Conservation (phyloP, 2,113 vertebrate genomes). For the Macquaria ambigua region DNA sequence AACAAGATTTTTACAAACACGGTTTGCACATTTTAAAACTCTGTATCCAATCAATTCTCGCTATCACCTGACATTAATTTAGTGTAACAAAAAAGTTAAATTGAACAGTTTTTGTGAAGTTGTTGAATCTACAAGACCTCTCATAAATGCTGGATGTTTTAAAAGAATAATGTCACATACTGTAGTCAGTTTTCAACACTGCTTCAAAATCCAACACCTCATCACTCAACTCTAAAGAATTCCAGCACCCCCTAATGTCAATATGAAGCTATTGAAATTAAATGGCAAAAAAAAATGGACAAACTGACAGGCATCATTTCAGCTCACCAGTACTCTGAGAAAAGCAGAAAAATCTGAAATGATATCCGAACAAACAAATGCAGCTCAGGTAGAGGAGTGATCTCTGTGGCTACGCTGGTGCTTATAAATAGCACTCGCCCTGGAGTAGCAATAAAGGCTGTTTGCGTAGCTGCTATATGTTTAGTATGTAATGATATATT, state of each 20-base stretch:
- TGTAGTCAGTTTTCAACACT: slow-evolving; percentile 1
- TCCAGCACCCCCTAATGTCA: slow-evolving; percentile 87
- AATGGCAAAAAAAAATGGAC: slow-evolving; percentile 20
- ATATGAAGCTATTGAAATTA: slow-evolving; percentile 69
- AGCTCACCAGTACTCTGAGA: neutral
- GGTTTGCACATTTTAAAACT: slow-evolving; percentile 14
- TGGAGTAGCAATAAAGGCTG: slow-evolving; percentile 82
- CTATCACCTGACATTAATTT: slow-evolving; percentile 25
- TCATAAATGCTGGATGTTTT: slow-evolving; percentile 9
- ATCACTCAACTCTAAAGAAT: slow-evolving; percentile 77
- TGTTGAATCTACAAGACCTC: slow-evolving; percentile 13
- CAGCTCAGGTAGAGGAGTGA: slow-evolving; percentile 60
- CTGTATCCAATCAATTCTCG: neutral
- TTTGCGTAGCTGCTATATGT: slow-evolving; percentile 78
- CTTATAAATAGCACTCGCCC: slow-evolving; percentile 77
- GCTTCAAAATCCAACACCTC: slow-evolving; percentile 35
- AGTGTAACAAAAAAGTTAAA: slow-evolving; percentile 4
- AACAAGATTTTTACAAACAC: neutral
- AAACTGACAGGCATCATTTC: slow-evolving; percentile 42
- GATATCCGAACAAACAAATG: slow-evolving; percentile 39
- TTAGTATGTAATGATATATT: slow-evolving; percentile 80
- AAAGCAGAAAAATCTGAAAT: slow-evolving; percentile 1
- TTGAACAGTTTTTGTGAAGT: slow-evolving; percentile 19
- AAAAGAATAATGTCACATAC: slow-evolving; percentile 1
- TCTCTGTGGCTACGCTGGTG: slow-evolving; percentile 51